Conservation (phyloP, 2,113 vertebrate species). For the Lutjanus erythropterus region DNA sequence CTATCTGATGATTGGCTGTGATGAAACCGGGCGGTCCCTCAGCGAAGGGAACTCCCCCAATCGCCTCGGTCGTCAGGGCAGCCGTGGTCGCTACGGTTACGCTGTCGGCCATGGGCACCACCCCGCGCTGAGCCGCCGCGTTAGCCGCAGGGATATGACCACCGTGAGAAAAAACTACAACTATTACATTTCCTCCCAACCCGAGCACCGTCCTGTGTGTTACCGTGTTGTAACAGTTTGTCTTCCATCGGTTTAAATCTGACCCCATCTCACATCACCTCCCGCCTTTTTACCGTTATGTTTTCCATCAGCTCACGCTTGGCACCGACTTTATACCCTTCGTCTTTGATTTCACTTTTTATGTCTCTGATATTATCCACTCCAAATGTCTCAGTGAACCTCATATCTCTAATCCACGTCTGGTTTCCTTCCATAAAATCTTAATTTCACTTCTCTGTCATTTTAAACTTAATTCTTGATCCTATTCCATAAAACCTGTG, state of each 20-base stretch:
- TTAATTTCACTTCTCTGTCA: background rate
- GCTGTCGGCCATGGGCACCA: conserved; percentile 41
- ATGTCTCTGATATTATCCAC: background rate
- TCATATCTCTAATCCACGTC: background rate
- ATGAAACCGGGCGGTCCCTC: conserved; percentile 74
- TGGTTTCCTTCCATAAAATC: conserved; percentile 3
- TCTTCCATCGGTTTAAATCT: conserved; percentile 23
- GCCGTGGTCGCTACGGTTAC: conserved; percentile 62
- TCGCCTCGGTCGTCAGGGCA: conserved; percentile 55
- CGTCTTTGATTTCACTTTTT: background rate
- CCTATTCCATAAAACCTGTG: background rate
- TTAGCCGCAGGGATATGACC: conserved; percentile 75
- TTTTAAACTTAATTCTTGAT: background rate
- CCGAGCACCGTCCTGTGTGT: conserved; percentile 33
- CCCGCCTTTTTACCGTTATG: background rate
- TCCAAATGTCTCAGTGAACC: background rate
- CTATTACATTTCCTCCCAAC: conserved; percentile 1
- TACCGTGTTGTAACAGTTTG: conserved; percentile 20
- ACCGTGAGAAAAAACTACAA: conserved; percentile 66
- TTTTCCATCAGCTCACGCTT: background rate
- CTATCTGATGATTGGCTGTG: conserved; percentile 67
- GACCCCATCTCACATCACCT: conserved; percentile 17
- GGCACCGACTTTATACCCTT: no score
- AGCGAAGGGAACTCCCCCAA: conserved; percentile 78
- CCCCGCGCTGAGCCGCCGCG: conserved; percentile 52